Conservation (phyloP, 1,140 invertebrate species). For the Bombus vancouverensis region DNA sequence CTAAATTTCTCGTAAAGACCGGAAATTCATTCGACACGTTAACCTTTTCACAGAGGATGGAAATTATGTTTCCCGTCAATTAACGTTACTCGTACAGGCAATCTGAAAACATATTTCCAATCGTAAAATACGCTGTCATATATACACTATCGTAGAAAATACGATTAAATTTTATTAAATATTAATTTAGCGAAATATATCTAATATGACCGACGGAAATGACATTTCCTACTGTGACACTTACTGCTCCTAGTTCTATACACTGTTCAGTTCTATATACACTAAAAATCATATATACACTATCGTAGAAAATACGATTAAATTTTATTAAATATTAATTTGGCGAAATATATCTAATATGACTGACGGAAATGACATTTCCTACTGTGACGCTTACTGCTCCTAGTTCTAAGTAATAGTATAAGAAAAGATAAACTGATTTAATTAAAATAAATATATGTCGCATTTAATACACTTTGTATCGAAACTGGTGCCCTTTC, state of each 20-base stretch:
- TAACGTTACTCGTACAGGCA: too few species aligned
- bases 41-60: too few species aligned
- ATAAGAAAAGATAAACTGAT: background rate
- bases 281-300: too few species aligned
- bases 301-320: too few species aligned
- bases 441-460: background rate
- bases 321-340: background rate
- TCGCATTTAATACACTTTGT: background rate
- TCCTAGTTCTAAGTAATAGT: too few species aligned
- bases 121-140: too few species aligned
- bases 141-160: too few species aligned
- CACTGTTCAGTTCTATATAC: too few species aligned
- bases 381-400: background rate
- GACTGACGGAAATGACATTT: background rate
- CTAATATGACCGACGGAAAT: background rate
- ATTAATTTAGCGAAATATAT: background rate
- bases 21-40: conserved; percentile 17
- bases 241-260: background rate
- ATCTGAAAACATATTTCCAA: too few species aligned
- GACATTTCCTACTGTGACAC: background rate
- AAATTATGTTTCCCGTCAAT: background rate
- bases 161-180: too few species aligned
- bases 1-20: background rate
- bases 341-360: background rate
- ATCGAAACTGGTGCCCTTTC: background rate